phyloP scores from a whole-genome alignment of 2,113 vertebrate species.

The Gorsachius goisagi region DNA sequence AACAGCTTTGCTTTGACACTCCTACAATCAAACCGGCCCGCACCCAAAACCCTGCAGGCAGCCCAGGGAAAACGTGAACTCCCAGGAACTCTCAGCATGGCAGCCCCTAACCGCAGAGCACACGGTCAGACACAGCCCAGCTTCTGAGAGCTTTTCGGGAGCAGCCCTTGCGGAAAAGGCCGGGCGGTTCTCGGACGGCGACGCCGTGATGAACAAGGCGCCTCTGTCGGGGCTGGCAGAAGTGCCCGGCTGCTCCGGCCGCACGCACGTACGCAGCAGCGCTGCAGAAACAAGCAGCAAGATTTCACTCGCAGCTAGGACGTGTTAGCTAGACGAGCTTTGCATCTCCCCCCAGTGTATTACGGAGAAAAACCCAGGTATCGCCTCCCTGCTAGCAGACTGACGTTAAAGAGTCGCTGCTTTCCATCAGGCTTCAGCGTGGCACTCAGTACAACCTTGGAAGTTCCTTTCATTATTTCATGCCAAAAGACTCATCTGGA shows the following conservation, averaged over 20 bases:
- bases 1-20: not conserved
- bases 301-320: fast-evolving
- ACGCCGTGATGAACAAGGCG: not conserved
- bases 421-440: not conserved
- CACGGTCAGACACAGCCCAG: not conserved
- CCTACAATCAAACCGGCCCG: not conserved
- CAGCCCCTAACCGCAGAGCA: not conserved
- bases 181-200: not conserved
- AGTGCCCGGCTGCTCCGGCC: not conserved
- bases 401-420: not conserved
- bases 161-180: not conserved
- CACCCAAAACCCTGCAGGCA: not conserved
- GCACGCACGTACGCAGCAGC: fast-evolving
- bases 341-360: fast-evolving
- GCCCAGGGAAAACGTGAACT: not conserved
- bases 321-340: fast-evolving
- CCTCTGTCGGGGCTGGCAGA: not conserved
- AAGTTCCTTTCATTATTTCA: not conserved
- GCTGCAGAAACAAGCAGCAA: not conserved
- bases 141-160: not conserved
- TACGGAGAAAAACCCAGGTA: not conserved
- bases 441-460: not conserved
- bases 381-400: not conserved
- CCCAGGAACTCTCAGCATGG: not conserved
- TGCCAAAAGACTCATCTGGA: not conserved